Evolutionary conservation across 2,888 invertebrate species (phyloP).

Genomic region (Drosophila kokeensis): DNA sequence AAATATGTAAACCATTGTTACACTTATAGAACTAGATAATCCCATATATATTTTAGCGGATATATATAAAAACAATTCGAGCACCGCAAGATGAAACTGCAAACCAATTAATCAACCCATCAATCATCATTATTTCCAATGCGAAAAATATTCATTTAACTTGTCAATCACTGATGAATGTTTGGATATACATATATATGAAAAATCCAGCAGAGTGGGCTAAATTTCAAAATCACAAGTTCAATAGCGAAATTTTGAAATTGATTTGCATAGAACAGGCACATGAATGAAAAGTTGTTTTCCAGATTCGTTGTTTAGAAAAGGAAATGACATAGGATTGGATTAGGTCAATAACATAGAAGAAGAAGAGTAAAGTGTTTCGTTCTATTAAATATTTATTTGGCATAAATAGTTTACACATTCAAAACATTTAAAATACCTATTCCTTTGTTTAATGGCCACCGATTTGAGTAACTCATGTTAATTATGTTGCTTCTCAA

Average conservation of each 20-base stretch:
- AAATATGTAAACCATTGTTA: neutral
- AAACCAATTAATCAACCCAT: constrained; percentile 47
- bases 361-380: neutral
- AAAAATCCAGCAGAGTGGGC: constrained; percentile 10
- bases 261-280: constrained; percentile 20
- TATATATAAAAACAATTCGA: constrained; percentile 6
- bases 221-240: constrained; percentile 33
- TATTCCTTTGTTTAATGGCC: constrained; percentile 27
- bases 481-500: constrained; percentile 15
- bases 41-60: too few relatives aligned
- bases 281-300: constrained; percentile 5
- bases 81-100: constrained; percentile 4
- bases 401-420: constrained; percentile 71
- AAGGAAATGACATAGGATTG: constrained; percentile 20
- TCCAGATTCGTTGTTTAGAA: constrained; percentile 1
- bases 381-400: constrained; percentile 65
- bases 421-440: constrained; percentile 77
- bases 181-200: constrained; percentile 26
- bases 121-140: constrained; percentile 55
- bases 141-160: constrained; percentile 46
- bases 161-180: constrained; percentile 58
- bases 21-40: neutral
- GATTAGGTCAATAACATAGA: constrained; percentile 8
- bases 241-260: constrained; percentile 18
- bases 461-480: constrained; percentile 25